Base-by-base conservation (phyloP, 2,888 invertebrate species). In the Drepanosiphum platanoidis region DNA sequence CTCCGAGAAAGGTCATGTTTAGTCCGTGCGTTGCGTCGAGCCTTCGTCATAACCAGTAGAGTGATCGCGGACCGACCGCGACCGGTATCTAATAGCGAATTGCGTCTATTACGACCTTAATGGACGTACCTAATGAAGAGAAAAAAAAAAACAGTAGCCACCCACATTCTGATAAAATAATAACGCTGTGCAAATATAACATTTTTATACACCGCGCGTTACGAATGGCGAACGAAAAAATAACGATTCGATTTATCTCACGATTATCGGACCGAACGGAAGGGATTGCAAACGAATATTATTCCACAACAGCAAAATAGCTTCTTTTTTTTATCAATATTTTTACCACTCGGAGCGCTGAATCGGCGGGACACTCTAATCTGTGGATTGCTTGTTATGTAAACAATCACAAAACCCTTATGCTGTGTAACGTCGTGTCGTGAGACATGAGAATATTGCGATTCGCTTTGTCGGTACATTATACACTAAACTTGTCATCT, bases 51-150 rank as follows among this genome's bases (percentile, higher is more conserved):
- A 32, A 72, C 30, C 72, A 58, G 75, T 58, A 34, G 34, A 58
- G 58, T 58, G n/a, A 75, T 34, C 52, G 58, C 34, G 32, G 34
- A 34, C 52, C 34, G n/a, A 58, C 52, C n/a, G 36, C 58, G 58
- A 58, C 75, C 36, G n/a, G 75, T 75, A 32, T 32, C 32, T 58
- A 75, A 75, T 75, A 27, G 58, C 27, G 8, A 74, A 74, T 42
- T 32, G 58, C 27, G 15, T 36, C 7, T 58, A 58, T 61, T 72
- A 52, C 58, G 27, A 36, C 75, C 27, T 75, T 34, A 75, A 58
- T 27, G 34, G 34, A 27, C 15, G 15, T 46, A 42, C 39, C n/a
- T n/a, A n/a, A n/a, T n/a, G n/a, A n/a, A n/a, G n/a, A n/a, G 42
- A 30, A 61, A 7, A 8, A 30, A 42, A 42, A 72, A 42, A 72